phyloP scores from a whole-genome alignment of 2,797 vertebrate species.

The Emys orbicularis region DNA sequence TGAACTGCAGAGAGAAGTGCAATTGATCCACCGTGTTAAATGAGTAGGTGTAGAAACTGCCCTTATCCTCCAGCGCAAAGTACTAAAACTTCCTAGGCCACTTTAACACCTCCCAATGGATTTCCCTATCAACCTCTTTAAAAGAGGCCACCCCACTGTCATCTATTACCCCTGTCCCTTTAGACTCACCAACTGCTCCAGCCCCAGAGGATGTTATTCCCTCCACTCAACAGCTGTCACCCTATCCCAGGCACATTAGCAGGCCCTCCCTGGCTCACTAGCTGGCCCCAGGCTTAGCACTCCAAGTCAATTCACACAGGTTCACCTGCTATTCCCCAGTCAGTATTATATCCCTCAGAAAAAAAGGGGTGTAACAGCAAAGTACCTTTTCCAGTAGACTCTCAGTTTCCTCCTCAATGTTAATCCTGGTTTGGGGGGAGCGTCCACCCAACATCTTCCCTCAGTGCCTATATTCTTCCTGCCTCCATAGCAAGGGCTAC shows the following conservation, averaged over 20 bases:
- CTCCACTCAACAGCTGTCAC: neutral
- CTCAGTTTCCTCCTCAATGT: rapidly evolving
- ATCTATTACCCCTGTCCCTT: neutral
- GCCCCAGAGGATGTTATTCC: neutral
- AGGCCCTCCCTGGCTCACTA: neutral
- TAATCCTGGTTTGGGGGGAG: neutral
- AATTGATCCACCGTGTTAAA: neutral
- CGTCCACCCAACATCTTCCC: neutral
- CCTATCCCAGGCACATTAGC: neutral
- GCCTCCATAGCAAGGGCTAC: neutral
- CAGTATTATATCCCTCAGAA: rapidly evolving
- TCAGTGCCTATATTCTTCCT: neutral
- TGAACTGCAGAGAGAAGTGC: neutral
- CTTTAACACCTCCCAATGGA: neutral
- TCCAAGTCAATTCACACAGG: neutral
- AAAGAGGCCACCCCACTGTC: neutral
- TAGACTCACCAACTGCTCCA: neutral
- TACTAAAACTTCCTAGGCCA: neutral
- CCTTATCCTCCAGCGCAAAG: neutral
- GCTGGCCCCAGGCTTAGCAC: neutral
- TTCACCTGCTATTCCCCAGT: neutral
- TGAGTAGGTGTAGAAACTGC: neutral
- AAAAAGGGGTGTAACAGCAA: neutral
- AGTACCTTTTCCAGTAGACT: neutral
- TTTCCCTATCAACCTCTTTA: neutral